A percentile compares a stretch with the other conserved stretches of the same genome.
These are phyloP conservation scores for Galleria mellonella DNA, from an alignment of 1,140 invertebrate genomes.

Conservation along the genomic window DNA sequence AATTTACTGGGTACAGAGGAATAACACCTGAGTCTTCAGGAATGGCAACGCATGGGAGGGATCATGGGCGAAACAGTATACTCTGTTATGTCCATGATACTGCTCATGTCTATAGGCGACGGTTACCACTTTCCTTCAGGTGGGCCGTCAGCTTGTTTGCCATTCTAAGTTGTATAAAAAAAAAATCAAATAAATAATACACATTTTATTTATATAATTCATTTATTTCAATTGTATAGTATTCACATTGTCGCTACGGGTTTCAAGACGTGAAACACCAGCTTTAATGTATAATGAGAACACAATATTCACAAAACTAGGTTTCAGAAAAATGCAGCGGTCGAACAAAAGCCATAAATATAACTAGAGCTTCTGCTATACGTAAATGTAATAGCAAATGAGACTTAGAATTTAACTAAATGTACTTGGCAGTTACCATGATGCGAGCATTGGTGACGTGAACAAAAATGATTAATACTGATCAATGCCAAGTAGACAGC, in stretches of 20 bases:
- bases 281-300: conserved; percentile 71
- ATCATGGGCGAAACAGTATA: too few species aligned
- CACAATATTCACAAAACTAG: conserved; percentile 66
- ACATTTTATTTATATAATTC: conserved; percentile 64
- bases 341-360: conserved; percentile 56
- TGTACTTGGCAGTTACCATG: conserved; percentile 56
- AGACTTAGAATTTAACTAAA: conserved; percentile 50
- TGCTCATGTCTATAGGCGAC: too few species aligned
- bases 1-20: too few species aligned
- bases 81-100: too few species aligned
- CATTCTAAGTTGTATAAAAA: too few species aligned
- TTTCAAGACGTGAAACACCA: conserved; percentile 64
- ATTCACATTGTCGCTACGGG: conserved; percentile 68
- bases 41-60: too few species aligned
- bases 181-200: neutral
- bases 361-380: conserved; percentile 45
- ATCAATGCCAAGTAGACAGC: conserved; percentile 47
- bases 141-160: too few species aligned
- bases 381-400: conserved; percentile 42
- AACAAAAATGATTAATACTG: conserved; percentile 47
- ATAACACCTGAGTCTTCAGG: too few species aligned
- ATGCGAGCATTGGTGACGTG: conserved; percentile 16
- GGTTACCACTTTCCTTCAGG: too few species aligned
- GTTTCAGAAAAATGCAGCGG: conserved; percentile 65
- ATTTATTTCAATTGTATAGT: conserved; percentile 74